phyloP scores from a whole-genome alignment of 2,888 invertebrate species.

The Spilosoma lubricipeda region DNA sequence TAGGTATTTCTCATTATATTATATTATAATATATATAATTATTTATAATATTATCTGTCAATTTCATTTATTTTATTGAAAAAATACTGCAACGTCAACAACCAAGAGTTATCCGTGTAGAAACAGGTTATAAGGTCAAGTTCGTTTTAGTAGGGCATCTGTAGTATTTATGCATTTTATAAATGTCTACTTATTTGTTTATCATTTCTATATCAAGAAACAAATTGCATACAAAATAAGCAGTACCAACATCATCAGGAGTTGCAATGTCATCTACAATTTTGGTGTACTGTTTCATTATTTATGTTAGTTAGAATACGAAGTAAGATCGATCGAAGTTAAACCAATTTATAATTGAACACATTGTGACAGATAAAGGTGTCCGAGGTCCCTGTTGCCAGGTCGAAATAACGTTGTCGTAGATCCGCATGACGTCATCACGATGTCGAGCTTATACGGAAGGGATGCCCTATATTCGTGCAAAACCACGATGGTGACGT shows the following conservation, averaged over 20 bases:
- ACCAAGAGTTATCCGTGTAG: no score
- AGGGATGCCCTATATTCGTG: slow-evolving; percentile 63
- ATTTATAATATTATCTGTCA: no score
- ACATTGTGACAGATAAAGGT: no score
- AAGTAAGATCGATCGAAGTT: no score
- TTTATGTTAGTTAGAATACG: background rate
- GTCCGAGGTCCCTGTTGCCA: background rate
- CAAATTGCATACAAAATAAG: background rate
- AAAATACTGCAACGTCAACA: no score
- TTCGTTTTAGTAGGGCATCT: background rate
- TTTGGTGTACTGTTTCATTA: background rate
- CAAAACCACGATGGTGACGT: slow-evolving; percentile 48
- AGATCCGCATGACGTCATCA: slow-evolving; percentile 56
- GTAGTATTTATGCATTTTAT: background rate
- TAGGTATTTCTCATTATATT: no score
- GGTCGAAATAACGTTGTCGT: slow-evolving; percentile 24
- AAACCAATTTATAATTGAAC: no score
- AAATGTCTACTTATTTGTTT: background rate
- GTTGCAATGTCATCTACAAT: background rate
- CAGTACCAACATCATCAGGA: background rate
- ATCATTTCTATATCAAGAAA: background rate
- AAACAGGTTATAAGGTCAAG: background rate
- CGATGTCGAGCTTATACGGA: slow-evolving; percentile 15
- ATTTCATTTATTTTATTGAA: no score
- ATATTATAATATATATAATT: no score